Conservation (phyloP, 1,140 invertebrate species). For the Drosophila chauvacae region DNA sequence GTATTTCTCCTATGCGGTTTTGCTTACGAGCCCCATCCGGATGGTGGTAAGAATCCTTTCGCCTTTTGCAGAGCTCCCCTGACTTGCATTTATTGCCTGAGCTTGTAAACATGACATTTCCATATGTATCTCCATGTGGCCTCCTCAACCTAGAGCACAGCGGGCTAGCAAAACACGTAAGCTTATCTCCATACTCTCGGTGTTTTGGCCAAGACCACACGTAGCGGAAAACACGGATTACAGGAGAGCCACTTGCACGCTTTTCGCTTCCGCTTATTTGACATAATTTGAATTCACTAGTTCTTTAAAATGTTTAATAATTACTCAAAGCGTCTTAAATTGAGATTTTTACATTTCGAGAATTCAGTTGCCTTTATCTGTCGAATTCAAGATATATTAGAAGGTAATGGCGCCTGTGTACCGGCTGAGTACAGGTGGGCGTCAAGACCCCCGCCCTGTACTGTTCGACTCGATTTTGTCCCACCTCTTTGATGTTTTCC, state of each 20-base stretch:
- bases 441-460: background rate
- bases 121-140: conserved; percentile 63
- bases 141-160: conserved; percentile 3
- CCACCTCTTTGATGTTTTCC: conserved; percentile 50
- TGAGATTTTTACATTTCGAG: conserved; percentile 27
- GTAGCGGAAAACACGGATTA: conserved; percentile 40
- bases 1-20: background rate
- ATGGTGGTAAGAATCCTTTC: conserved; percentile 29
- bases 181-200: conserved; percentile 1
- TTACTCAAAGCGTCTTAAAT: conserved; percentile 16
- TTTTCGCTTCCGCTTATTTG: too few species aligned
- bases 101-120: conserved; percentile 71
- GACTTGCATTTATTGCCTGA: conserved; percentile 63
- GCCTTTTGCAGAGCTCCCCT: conserved; percentile 43
- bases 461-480: background rate
- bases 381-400: conserved; percentile 73
- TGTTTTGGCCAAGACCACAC: conserved; percentile 20
- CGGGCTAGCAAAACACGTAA: conserved; percentile 27
- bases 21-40: background rate
- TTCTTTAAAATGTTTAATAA: conserved; percentile 66
- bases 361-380: conserved; percentile 62
- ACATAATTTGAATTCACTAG: conserved; percentile 56
- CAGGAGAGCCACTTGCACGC: conserved; percentile 12
- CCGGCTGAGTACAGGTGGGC: conserved; percentile 16
- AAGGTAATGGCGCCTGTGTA: conserved; percentile 44